Conservation (phyloP, 2,888 invertebrate species). For the Eulithis prunata region DNA sequence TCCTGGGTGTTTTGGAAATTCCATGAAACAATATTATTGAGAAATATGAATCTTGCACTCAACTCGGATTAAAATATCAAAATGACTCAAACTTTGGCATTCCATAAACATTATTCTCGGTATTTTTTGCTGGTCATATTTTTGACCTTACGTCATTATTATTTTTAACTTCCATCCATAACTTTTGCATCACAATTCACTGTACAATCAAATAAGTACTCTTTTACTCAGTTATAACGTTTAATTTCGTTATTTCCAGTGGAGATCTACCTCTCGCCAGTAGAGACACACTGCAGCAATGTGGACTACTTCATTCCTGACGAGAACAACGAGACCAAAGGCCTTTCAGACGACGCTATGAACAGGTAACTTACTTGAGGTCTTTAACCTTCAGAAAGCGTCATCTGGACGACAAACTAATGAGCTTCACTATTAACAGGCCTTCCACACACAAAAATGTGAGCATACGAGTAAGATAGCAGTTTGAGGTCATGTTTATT, state of each 20-base stretch:
- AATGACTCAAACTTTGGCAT: slow-evolving; percentile 51
- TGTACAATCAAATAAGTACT: neutral
- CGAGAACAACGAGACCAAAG: slow-evolving; percentile 92
- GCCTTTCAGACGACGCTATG: slow-evolving; percentile 92
- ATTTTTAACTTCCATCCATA: neutral
- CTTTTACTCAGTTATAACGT: neutral
- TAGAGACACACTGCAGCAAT: slow-evolving; percentile 97
- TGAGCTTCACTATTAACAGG: neutral
- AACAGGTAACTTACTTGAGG: slow-evolving; percentile 86
- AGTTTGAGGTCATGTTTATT: slow-evolving; percentile 32
- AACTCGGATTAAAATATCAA: neutral
- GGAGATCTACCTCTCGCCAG: slow-evolving; percentile 94
- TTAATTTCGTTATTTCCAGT: slow-evolving; percentile 83
- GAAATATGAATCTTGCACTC: neutral
- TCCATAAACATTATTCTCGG: slow-evolving; percentile 36
- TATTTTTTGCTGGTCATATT: slow-evolving; percentile 31
- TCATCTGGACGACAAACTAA: neutral
- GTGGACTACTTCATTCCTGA: slow-evolving; percentile 97
- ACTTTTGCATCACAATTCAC: neutral
- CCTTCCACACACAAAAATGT: slow-evolving; percentile 21
- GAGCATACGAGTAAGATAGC: slow-evolving; percentile 23
- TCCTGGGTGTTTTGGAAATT: no score
- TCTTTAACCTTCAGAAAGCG: neutral
- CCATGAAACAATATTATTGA: no score
- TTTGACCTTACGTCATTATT: slow-evolving; percentile 27